phyloP scores from a whole-genome alignment of 2,113 vertebrate species.

The Rafetus swinhoei region DNA sequence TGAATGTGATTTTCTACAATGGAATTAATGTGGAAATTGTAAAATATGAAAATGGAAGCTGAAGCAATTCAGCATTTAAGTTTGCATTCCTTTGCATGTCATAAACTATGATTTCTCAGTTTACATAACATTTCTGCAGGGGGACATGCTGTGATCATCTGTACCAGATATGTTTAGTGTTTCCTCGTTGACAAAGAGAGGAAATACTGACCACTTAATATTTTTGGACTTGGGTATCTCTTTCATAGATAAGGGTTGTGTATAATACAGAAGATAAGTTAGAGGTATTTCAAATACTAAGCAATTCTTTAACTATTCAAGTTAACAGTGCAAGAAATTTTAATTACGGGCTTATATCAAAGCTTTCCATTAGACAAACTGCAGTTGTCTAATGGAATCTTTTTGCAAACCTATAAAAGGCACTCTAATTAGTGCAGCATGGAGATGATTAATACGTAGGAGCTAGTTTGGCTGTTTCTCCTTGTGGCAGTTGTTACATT shows the following conservation, averaged over 20 bases:
- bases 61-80: not conserved
- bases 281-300: not conserved
- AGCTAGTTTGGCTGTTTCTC: not conserved
- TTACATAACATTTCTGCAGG: not conserved
- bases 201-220: not conserved
- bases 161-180: rapidly evolving
- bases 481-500: not conserved
- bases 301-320: not conserved
- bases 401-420: not conserved
- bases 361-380: not conserved
- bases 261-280: not conserved
- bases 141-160: not conserved
- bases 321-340: not conserved
- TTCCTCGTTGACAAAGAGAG: not conserved
- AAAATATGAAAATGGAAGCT: not conserved
- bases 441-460: not conserved
- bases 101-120: not conserved
- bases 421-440: not conserved
- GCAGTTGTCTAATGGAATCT: not conserved
- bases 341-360: not conserved
- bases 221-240: not conserved
- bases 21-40: not conserved
- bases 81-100: not conserved
- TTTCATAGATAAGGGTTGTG: not conserved
- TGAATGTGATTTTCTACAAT: not conserved